Evolutionary conservation across 2,113 vertebrate genomes (phyloP).

Genomic region (Trichechus manatus): DNA sequence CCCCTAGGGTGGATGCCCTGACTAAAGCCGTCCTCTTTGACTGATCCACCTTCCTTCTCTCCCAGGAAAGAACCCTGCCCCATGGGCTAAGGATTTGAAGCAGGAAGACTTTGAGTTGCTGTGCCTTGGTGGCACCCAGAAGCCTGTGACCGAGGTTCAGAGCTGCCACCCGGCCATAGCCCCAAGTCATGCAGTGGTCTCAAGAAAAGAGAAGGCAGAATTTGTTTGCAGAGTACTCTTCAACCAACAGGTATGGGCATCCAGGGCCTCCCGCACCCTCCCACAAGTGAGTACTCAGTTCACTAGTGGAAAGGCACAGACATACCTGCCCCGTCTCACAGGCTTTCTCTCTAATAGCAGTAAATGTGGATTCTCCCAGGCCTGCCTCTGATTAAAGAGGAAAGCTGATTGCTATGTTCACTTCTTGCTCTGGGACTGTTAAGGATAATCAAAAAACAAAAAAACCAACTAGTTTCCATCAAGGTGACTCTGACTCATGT

Average conservation of each 20-base stretch:
- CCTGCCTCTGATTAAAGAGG: neutral
- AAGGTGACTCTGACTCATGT: too few species aligned
- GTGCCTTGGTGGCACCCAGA: slow-evolving; percentile 72
- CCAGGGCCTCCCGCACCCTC: neutral
- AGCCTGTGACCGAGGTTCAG: slow-evolving; percentile 46
- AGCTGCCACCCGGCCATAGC: slow-evolving; percentile 78
- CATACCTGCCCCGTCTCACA: neutral
- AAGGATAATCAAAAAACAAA: neutral
- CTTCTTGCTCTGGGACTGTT: neutral
- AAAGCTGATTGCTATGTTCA: neutral
- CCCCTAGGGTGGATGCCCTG: neutral
- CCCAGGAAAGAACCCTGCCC: slow-evolving; percentile 76
- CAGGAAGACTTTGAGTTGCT: slow-evolving; percentile 78
- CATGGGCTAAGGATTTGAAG: slow-evolving; percentile 73
- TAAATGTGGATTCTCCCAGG: neutral
- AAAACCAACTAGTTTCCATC: too few species aligned
- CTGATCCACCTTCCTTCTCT: neutral
- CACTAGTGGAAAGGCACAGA: neutral
- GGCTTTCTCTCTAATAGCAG: neutral
- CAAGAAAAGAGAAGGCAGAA: slow-evolving; percentile 72
- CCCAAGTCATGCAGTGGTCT: slow-evolving; percentile 83
- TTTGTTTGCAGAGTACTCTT: slow-evolving; percentile 68
- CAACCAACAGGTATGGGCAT: slow-evolving; percentile 81
- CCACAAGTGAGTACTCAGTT: neutral
- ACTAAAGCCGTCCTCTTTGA: neutral